Percentiles rank a stretch among this genome's conserved stretches.
Evolutionary conservation across 2,797 vertebrate species (phyloP).

Genomic region (Crax fasciolata): DNA sequence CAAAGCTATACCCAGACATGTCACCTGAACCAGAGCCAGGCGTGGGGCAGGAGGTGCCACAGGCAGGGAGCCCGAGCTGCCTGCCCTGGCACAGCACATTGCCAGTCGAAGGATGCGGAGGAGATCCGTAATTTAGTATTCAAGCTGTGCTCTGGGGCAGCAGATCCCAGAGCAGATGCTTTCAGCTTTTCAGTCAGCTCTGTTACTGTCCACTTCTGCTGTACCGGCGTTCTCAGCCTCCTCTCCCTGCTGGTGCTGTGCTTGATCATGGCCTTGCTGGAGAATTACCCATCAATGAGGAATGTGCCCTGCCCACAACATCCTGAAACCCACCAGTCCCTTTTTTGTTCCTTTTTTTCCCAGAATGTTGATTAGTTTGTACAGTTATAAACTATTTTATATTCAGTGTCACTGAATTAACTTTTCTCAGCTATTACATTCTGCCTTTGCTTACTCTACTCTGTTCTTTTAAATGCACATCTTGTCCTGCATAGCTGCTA

Average conservation of each 20-base stretch:
- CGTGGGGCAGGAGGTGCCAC: rapidly evolving
- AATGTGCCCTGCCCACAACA: neutral
- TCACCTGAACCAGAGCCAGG: rapidly evolving
- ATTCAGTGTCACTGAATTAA: neutral
- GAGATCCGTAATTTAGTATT: neutral
- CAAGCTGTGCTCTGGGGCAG: neutral
- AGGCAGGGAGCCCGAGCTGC: rapidly evolving
- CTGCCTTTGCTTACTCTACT: neutral
- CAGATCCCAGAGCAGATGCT: neutral
- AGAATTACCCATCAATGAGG: neutral
- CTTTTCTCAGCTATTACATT: neutral
- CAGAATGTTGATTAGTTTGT: neutral
- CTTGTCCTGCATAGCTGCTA: neutral
- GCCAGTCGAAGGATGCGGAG: rapidly evolving
- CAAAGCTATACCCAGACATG: rapidly evolving
- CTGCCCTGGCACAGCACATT: neutral
- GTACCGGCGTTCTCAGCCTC: neutral
- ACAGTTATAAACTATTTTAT: neutral
- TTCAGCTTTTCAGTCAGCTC: neutral
- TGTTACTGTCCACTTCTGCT: neutral
- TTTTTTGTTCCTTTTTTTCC: neutral
- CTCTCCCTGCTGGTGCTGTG: neutral
- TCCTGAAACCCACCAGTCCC: neutral
- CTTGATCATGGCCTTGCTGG: neutral
- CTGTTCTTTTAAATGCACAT: neutral